Conservation (phyloP, 2,888 invertebrate genomes). For the Limulus polyphemus region DNA sequence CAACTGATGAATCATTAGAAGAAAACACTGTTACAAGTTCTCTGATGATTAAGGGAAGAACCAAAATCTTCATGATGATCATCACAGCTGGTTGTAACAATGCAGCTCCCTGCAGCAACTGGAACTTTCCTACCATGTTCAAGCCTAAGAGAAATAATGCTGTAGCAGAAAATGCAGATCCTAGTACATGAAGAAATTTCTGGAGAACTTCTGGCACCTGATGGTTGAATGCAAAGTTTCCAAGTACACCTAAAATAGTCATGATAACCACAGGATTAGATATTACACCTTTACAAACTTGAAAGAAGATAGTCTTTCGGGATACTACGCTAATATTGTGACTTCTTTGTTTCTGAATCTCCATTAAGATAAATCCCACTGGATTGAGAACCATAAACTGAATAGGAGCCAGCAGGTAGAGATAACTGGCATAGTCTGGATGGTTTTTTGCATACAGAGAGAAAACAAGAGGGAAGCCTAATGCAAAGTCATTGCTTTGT, state of each 20-base stretch:
- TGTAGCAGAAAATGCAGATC: conserved; percentile 68
- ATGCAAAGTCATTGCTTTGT: conserved; percentile 93
- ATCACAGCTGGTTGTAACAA: conserved; percentile 71
- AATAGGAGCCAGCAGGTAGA: conserved; percentile 88
- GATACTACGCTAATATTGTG: background rate
- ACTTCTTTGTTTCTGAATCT: conserved; percentile 49
- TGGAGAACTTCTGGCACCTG: conserved; percentile 20
- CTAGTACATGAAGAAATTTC: conserved; percentile 26
- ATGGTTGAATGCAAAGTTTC: conserved; percentile 33
- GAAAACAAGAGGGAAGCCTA: conserved; percentile 79
- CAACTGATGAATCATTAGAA: conserved; percentile 50
- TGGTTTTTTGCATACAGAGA: conserved; percentile 73
- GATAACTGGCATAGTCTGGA: conserved; percentile 76
- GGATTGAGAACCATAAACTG: conserved; percentile 85
- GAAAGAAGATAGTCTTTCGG: background rate
- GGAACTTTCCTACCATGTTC: conserved; percentile 81
- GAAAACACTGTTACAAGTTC: conserved; percentile 60
- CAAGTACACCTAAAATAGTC: conserved; percentile 79
- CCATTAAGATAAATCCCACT: conserved; percentile 75
- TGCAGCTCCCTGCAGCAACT: conserved; percentile 60
- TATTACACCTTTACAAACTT: conserved; percentile 50
- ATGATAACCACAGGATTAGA: conserved; percentile 81
- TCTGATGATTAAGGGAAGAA: conserved; percentile 69
- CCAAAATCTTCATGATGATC: conserved; percentile 72
- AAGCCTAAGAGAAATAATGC: conserved; percentile 81